A percentile compares a stretch with the other conserved stretches of the same genome.
Evolutionary conservation across 2,888 invertebrate species (phyloP).

Genomic region (Chaitophorus viminalis): DNA sequence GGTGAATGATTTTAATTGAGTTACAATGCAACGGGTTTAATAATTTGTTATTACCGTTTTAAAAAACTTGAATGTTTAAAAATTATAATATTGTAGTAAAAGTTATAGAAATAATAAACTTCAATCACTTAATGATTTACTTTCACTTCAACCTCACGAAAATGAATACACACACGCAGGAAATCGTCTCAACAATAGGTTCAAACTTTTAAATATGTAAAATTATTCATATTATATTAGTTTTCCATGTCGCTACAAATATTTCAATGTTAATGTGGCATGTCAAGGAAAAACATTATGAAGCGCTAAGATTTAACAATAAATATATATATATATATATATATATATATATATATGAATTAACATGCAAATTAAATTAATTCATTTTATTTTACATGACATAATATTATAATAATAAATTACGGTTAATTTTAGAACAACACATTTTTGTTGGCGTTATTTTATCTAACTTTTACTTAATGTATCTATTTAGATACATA

Average conservation of each 20-base stretch:
- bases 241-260: conserved; percentile 3
- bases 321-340: not conserved
- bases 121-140: no score
- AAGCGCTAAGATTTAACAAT: not conserved
- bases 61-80: no score
- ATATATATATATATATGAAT: not conserved
- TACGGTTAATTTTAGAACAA: not conserved
- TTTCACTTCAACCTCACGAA: no score
- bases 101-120: no score
- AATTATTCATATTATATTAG: conserved; percentile 25
- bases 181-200: not conserved
- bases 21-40: no score
- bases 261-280: conserved; percentile 24
- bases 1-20: no score
- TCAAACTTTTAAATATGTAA: conserved; percentile 26
- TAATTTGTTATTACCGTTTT: no score
- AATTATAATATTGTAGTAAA: no score
- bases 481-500: no score
- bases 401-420: not conserved
- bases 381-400: no score
- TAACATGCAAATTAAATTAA: conserved; percentile 10
- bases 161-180: not conserved
- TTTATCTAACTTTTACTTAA: no score
- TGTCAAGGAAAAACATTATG: conserved; percentile 11
- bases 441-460: no score